Evolutionary conservation across 2,888 invertebrate species (phyloP).

Genomic region (Onchidella celtica): DNA sequence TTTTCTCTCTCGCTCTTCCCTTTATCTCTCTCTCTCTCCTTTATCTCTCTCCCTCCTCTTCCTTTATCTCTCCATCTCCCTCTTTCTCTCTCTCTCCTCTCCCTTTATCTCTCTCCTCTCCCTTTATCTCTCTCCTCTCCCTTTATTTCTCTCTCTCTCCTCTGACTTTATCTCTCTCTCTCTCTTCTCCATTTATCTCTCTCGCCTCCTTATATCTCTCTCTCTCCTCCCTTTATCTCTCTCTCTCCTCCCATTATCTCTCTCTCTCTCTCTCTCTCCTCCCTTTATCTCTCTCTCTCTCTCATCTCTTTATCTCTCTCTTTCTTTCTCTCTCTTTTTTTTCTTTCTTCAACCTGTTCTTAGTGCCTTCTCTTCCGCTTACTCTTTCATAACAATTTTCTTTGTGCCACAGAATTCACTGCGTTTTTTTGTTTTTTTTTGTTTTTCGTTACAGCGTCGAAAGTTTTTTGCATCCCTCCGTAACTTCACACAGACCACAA

Average conservation of each 20-base stretch:
- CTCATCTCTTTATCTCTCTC: no score
- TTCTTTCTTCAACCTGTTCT: no score
- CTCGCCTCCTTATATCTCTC: neutral
- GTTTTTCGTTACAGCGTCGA: no score
- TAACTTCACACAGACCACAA: no score
- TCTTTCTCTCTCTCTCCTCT: neutral
- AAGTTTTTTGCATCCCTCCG: no score
- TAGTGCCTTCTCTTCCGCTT: no score
- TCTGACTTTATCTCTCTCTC: neutral
- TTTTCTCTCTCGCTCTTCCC: neutral
- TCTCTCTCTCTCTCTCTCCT: conserved; percentile 11
- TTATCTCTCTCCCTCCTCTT: neutral
- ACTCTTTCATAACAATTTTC: no score
- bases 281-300: neutral
- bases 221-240: neutral
- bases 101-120: neutral
- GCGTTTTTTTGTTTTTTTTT: no score
- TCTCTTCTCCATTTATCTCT: neutral
- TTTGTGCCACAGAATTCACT: no score
- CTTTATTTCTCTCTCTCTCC: no score
- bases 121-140: no score
- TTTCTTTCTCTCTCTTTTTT: no score
- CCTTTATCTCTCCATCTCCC: neutral
- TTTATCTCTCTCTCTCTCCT: neutral
- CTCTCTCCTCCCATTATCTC: neutral